A percentile compares a stretch with the other conserved stretches of the same genome.
phyloP scores from a whole-genome alignment of 2,888 invertebrate species.

The Lordiphosa andalusiaca region DNA sequence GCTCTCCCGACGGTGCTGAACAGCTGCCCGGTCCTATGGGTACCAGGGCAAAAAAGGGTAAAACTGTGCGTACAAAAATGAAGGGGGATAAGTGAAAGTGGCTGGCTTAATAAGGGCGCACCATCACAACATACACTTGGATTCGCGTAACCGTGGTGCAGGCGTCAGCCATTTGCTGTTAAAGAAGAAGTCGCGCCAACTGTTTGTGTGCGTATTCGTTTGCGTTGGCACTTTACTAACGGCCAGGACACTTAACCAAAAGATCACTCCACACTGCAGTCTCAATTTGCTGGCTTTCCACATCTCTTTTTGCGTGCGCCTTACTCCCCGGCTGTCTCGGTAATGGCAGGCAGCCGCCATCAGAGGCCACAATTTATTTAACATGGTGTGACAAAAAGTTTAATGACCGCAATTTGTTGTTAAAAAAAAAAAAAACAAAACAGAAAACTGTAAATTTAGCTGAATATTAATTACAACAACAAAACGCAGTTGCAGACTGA shows the following conservation, averaged over 20 bases:
- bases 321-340: slow-evolving; percentile 27
- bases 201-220: slow-evolving; percentile 35
- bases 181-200: slow-evolving; percentile 78
- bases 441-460: slow-evolving; percentile 37
- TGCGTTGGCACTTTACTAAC: slow-evolving; percentile 40
- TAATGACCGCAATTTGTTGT: slow-evolving; percentile 77
- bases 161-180: slow-evolving; percentile 70
- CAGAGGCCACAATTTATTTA: slow-evolving; percentile 65
- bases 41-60: slow-evolving; percentile 90
- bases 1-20: slow-evolving; percentile 87
- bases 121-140: slow-evolving; percentile 64
- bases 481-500: slow-evolving; percentile 43
- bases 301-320: slow-evolving; percentile 34
- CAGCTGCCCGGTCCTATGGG: slow-evolving; percentile 90
- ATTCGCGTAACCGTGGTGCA: slow-evolving; percentile 57
- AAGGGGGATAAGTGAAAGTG: not conserved
- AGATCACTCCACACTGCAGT: slow-evolving; percentile 18
- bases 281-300: slow-evolving; percentile 9
- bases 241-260: slow-evolving; percentile 39
- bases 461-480: slow-evolving; percentile 68
- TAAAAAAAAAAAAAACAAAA: slow-evolving; percentile 29
- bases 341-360: slow-evolving; percentile 55
- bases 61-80: slow-evolving; percentile 81
- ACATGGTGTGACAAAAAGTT: slow-evolving; percentile 57
- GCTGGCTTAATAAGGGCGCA: not conserved